Evolutionary conservation across 2,888 invertebrate species (phyloP), one percentile per base, ranked within the genome.

Genomic region (Fabriciana adippe): DNA sequence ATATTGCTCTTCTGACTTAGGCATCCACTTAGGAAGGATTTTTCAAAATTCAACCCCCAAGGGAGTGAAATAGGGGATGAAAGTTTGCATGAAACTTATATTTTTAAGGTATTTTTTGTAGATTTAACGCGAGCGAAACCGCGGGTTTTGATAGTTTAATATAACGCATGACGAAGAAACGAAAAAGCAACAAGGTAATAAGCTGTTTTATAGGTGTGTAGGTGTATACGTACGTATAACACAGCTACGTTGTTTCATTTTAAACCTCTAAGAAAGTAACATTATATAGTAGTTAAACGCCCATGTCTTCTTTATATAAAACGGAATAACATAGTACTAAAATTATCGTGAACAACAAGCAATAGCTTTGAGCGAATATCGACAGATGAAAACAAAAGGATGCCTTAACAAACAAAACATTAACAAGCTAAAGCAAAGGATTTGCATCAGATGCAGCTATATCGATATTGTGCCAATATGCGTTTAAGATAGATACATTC

Each of bases 401-500:
- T 41, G 14, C 14, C 47, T 53, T 48, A 31, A 45, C 15, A 65
- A 51, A 55, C 18, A 45, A 51, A 55, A 59, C 21, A 55, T 16
- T 51, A 57, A 61, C 61, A 67, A 69, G 69, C 65, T 54, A 55
- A 66, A 69, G 63, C 45, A 66, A 68, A 70, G 55, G 50, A 59
- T 57, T 61, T 67, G 64, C 50, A 69, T 64, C 48, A 35, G 31
- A 35, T 65, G 59, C 62, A 65, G 48, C 35, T 66, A 61, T 50
- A 50, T 61, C 16, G 21, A 53, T 53, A 60, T 59, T 51, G 65
- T 71, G 71, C 65, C 67, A 63, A 68, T 74, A 70, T 72, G 66
- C 55, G 67, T 67, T 74, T 76, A 75, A 75, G 76, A 72, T 73
- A 75, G 76, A 72, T 73, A 78, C 71, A 78, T 71, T 68, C 62